phyloP scores from a whole-genome alignment of 2,113 vertebrate genomes.

The Caranx ignobilis region DNA sequence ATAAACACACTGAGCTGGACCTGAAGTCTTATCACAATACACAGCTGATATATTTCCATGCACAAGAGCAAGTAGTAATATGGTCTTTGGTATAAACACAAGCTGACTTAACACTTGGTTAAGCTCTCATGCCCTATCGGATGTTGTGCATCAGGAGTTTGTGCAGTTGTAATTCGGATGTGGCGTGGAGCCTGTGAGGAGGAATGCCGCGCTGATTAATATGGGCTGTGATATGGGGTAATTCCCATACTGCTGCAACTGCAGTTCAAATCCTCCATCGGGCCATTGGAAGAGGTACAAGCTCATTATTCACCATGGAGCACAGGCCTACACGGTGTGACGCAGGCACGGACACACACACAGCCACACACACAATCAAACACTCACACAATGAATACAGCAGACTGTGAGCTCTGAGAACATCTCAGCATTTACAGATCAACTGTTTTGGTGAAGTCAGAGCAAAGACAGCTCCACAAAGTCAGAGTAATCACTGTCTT shows the following conservation, averaged over 20 bases:
- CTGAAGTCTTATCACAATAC: constrained; percentile 24
- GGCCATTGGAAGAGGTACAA: constrained; percentile 59
- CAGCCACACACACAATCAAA: constrained; percentile 11
- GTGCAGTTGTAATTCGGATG: constrained; percentile 35
- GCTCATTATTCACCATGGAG: constrained; percentile 62
- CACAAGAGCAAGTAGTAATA: constrained; percentile 25
- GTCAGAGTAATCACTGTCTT: constrained; percentile 28
- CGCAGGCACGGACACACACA: not conserved
- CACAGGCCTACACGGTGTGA: constrained; percentile 31
- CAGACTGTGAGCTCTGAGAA: constrained; percentile 3
- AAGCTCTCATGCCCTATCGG: constrained; percentile 34
- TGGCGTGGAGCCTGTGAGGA: constrained; percentile 24
- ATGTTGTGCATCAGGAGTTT: constrained; percentile 24
- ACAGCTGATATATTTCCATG: constrained; percentile 44
- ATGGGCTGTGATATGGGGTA: constrained; percentile 48
- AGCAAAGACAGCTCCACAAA: constrained; percentile 14
- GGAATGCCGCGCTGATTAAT: constrained; percentile 68
- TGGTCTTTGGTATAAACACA: constrained; percentile 31
- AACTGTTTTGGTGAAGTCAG: constrained; percentile 44
- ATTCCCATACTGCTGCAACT: constrained; percentile 71
- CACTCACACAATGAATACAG: constrained; percentile 11
- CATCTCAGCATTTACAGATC: constrained; percentile 45
- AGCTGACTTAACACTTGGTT: constrained; percentile 33
- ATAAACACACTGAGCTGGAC: constrained; percentile 16
- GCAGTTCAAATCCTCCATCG: constrained; percentile 64